Evolutionary conservation across 2,113 vertebrate genomes (phyloP), one percentile per base, ranked within the genome.

Genomic region (Cololabis saira): DNA sequence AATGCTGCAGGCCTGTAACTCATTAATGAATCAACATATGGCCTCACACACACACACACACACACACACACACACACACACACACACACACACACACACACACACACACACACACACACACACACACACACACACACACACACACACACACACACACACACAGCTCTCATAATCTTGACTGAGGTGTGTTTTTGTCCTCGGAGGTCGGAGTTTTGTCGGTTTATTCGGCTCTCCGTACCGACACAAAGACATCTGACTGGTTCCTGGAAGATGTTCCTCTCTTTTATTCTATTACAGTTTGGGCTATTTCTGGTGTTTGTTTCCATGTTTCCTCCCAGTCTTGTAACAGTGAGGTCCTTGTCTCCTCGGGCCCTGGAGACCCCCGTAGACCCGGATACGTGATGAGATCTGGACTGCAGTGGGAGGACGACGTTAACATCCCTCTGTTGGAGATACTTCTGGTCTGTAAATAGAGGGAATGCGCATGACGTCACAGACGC

Each of bases 21-120:
- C 65, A 84, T 88, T 84, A 86, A 72, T 65, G 55, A 82, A 71
- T 73, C 49, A 76, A 84, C 83, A 88, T 80, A 86, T 84, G 76
- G 81, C 59, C 44, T 41, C 58, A 74, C 37, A 67, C 61, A 66
- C 59, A 69, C 42, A 52, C 37, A 72, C 24, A 71, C 44, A 71
- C 22, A 62, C 51, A 71, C n/a, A n/a, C n/a, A n/a, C n/a, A n/a
- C n/a, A n/a, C n/a, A n/a, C n/a, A n/a, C n/a, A n/a, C n/a, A n/a
- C n/a, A n/a, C n/a, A n/a, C n/a, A n/a, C n/a, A n/a, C n/a, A n/a
- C n/a, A n/a, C n/a, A n/a, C n/a, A n/a, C n/a, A n/a, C n/a, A n/a
- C n/a, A n/a, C n/a, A n/a, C n/a, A n/a, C n/a, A n/a, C n/a, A n/a
- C n/a, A n/a, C n/a, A n/a, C n/a, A n/a, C n/a, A n/a, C n/a, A n/a